Conservation (phyloP, 2,888 invertebrate species). For the Thyatira batis region DNA sequence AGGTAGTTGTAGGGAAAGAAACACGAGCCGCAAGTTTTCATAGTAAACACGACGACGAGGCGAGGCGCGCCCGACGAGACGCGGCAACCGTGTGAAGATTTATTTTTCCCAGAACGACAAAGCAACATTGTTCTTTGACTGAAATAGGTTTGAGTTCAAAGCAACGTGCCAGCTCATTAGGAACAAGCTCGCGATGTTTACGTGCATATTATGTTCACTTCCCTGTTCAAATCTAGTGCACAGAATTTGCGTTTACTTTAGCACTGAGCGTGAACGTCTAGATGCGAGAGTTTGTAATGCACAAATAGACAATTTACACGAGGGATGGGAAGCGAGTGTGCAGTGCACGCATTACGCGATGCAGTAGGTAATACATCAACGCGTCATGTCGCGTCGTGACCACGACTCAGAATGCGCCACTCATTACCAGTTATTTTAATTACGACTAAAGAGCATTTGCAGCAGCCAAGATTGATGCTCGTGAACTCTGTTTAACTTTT, state of each 20-base stretch:
- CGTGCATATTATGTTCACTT: constrained; percentile 42
- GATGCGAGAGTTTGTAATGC: background rate
- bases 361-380: background rate
- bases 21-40: constrained; percentile 52
- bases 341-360: background rate
- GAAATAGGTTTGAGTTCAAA: constrained; percentile 69
- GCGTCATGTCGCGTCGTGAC: constrained; percentile 32
- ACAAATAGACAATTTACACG: background rate
- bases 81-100: constrained; percentile 59
- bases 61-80: constrained; percentile 22
- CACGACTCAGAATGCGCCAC: constrained; percentile 54
- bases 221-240: constrained; percentile 18
- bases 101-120: constrained; percentile 70
- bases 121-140: constrained; percentile 66
- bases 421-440: constrained; percentile 69
- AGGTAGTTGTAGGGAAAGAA: constrained; percentile 48
- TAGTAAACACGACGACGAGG: constrained; percentile 57
- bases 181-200: constrained; percentile 44
- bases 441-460: constrained; percentile 38
- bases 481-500: constrained; percentile 24
- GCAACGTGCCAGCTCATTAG: constrained; percentile 63
- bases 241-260: background rate
- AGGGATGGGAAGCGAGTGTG: background rate
- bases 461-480: constrained; percentile 25
- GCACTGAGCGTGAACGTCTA: background rate